These are phyloP conservation scores for Heliconius congener DNA, from an alignment of 1,140 invertebrate species.

Conservation along the genomic window DNA sequence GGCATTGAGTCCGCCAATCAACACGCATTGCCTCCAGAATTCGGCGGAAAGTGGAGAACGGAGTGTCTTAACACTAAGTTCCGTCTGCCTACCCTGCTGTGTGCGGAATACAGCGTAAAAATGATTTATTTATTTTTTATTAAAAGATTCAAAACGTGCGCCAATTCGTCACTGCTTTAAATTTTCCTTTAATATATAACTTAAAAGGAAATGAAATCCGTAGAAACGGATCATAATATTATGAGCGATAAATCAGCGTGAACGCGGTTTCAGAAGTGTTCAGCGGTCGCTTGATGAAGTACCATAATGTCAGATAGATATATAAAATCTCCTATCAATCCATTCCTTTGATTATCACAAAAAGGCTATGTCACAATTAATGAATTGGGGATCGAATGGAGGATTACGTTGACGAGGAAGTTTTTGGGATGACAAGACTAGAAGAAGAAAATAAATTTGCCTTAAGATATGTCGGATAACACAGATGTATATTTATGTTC, in stretches of 20 bases:
- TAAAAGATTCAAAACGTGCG: too few species aligned
- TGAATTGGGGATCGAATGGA: slow-evolving; percentile 43
- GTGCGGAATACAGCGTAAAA: too few species aligned
- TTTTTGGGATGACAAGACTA: slow-evolving; percentile 31
- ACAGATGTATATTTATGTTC: not conserved
- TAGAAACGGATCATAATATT: not conserved
- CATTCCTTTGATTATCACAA: slow-evolving; percentile 42
- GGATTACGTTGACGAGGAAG: slow-evolving; percentile 35
- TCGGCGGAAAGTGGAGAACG: too few species aligned
- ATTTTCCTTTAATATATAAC: not conserved
- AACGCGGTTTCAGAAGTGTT: slow-evolving; percentile 10
- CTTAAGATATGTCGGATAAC: not conserved
- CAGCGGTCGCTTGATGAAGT: slow-evolving; percentile 37
- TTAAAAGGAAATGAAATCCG: not conserved
- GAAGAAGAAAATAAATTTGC: slow-evolving; percentile 9
- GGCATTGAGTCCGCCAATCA: too few species aligned
- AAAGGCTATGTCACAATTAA: slow-evolving; percentile 42
- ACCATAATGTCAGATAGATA: slow-evolving; percentile 14
- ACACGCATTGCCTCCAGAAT: too few species aligned
- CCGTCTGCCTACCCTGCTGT: too few species aligned
- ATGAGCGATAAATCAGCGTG: not conserved
- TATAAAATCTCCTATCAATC: slow-evolving; percentile 42
- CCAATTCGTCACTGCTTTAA: too few species aligned
- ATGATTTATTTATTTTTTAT: too few species aligned
- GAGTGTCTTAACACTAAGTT: too few species aligned